Evolutionary conservation across 2,113 vertebrate genomes (phyloP).

Genomic region (Ursus arctos): DNA sequence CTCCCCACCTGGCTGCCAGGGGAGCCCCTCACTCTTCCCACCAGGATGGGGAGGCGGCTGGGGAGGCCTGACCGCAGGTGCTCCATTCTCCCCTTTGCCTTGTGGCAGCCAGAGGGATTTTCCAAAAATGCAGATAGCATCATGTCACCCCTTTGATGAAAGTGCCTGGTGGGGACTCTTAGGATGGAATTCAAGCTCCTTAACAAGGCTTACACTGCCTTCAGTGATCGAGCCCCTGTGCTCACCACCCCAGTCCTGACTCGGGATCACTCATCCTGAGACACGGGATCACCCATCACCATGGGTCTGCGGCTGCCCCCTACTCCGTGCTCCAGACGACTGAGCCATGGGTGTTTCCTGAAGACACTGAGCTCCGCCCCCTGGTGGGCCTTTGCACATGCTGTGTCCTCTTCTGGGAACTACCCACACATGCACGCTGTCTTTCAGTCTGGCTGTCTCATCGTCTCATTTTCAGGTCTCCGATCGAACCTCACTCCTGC

Average conservation of each 20-base stretch:
- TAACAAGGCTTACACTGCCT: neutral
- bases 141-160: neutral
- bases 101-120: neutral
- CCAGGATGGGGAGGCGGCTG: neutral
- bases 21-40: neutral
- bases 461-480: rapidly evolving
- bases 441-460: neutral
- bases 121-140: neutral
- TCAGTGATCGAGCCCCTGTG: neutral
- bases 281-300: too few relatives aligned
- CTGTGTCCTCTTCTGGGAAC: neutral
- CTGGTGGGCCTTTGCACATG: neutral
- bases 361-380: rapidly evolving
- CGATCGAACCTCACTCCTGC: neutral
- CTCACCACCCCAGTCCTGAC: rapidly evolving
- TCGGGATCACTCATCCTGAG: neutral
- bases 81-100: neutral
- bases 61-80: neutral
- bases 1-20: neutral
- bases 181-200: neutral
- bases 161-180: neutral
- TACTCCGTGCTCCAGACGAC: rapidly evolving
- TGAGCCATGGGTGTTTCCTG: neutral
- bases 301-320: too few relatives aligned
- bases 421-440: rapidly evolving